Evolutionary conservation across 2,113 vertebrate species (phyloP), one percentile per base, ranked within the genome.

Genomic region (Daboia siamensis): DNA sequence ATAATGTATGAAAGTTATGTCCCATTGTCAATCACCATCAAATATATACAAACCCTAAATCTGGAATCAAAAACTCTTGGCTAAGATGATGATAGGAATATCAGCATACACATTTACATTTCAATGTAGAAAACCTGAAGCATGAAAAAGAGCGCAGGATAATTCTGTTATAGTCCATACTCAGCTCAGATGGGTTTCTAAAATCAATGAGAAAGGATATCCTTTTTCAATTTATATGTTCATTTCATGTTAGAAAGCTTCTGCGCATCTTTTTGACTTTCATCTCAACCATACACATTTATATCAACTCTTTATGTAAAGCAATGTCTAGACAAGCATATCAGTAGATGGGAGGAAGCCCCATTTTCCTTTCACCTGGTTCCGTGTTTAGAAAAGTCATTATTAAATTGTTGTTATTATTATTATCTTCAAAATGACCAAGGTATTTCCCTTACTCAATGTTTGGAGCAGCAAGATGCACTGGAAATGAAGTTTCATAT

Each of bases 401-500:
- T 23, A 57, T 23, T 54, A 23, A 84, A 59, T 10, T 64, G 6
- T 51, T 39, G 5, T 1, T 52, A 69, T 74, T 26, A 46, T 80
- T 9, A 39, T 29, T 15, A 29, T 17, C 5, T 54, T 90, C 74
- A 85, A 26, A 86, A 64, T 93, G 39, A 80, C 15, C 69, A 80
- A 80, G 69, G 69, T 80, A 80, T 80, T 80, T 80, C 69, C 33
- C 69, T 90, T 93, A 54, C 21, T 88, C 55, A 21, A 4, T 69
- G 48, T 64, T 59, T 87, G 59, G 33, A 55, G 54, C 95, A 95
- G 95, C 96, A 95, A 96, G 95, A 93, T 94, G 91, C 95, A 54
- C 86, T 95, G 94, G 44, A 93, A 88, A 33, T 93, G 86, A 29
- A 87, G 92, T 94, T 95, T 86, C 93, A 93, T 94, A 80, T 80